These are phyloP conservation scores for Philotrypesis tridentata DNA, from an alignment of 1,140 invertebrate genomes.

Conservation along the genomic window DNA sequence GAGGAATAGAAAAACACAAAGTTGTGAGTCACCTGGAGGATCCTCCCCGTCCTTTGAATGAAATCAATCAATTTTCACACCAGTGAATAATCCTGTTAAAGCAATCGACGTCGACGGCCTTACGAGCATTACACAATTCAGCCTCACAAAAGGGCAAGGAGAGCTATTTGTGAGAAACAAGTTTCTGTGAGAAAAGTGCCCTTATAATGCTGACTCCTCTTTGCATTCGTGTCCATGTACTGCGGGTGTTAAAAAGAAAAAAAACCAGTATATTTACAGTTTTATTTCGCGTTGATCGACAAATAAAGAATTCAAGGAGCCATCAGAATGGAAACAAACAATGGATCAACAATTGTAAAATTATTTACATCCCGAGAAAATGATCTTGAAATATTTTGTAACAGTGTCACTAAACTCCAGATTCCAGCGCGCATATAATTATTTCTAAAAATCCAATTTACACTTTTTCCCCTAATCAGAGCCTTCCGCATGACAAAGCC, in stretches of 20 bases:
- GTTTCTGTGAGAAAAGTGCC: conserved; percentile 12
- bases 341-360: no score
- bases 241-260: not conserved
- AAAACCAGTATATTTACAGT: not conserved
- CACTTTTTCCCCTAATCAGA: conserved; percentile 4
- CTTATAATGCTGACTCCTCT: not conserved
- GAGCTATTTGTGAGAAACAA: conserved; percentile 21
- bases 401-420: not conserved
- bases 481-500: not conserved
- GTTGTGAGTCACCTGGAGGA: not conserved
- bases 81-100: not conserved
- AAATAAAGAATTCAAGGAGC: no score
- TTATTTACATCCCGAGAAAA: no score
- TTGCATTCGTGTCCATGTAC: not conserved
- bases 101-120: not conserved
- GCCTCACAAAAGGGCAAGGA: not conserved
- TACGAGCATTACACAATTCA: not conserved
- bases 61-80: conserved; percentile 33
- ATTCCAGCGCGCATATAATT: not conserved
- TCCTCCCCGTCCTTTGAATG: not conserved
- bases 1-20: not conserved
- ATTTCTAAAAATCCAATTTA: not conserved
- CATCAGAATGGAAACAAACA: no score
- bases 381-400: not conserved
- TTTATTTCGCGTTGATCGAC: no score